Percentiles rank a stretch among this genome's conserved stretches.
These are phyloP conservation scores for Ephestia elutella DNA, from an alignment of 1,140 invertebrate species.

Conservation along the genomic window DNA sequence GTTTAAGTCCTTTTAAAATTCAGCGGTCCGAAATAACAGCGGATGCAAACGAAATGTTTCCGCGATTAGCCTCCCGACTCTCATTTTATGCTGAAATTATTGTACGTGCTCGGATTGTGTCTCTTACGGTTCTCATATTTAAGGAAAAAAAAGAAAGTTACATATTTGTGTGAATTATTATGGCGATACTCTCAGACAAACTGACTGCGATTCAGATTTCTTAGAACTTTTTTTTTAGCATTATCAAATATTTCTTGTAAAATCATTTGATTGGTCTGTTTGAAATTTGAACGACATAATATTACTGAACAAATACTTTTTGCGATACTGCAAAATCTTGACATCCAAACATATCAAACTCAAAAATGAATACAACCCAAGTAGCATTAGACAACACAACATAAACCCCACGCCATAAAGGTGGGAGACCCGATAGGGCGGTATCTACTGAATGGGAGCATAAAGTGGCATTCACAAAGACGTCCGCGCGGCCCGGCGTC, in stretches of 20 bases:
- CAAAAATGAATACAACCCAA: not conserved
- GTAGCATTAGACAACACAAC: not conserved
- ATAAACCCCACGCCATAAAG: conserved; percentile 41
- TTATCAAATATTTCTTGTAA: too few species aligned
- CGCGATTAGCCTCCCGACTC: conserved; percentile 12
- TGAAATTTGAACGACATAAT: too few species aligned
- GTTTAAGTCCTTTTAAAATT: conserved; percentile 24
- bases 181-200: too few species aligned
- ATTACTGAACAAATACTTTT: too few species aligned
- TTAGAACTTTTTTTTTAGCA: too few species aligned
- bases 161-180: too few species aligned
- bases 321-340: not conserved
- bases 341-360: not conserved
- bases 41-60: conserved; percentile 14
- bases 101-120: not conserved
- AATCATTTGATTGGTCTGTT: too few species aligned
- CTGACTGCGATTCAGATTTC: too few species aligned
- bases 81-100: not conserved
- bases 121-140: too few species aligned
- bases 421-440: conserved; percentile 51
- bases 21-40: conserved; percentile 16
- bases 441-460: conserved; percentile 55
- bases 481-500: conserved; percentile 61
- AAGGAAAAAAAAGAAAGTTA: too few species aligned
- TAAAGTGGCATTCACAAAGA: conserved; percentile 64